These are phyloP conservation scores for Tragelaphus oryx DNA, from an alignment of 2,797 vertebrate species.

Conservation along the genomic window DNA sequence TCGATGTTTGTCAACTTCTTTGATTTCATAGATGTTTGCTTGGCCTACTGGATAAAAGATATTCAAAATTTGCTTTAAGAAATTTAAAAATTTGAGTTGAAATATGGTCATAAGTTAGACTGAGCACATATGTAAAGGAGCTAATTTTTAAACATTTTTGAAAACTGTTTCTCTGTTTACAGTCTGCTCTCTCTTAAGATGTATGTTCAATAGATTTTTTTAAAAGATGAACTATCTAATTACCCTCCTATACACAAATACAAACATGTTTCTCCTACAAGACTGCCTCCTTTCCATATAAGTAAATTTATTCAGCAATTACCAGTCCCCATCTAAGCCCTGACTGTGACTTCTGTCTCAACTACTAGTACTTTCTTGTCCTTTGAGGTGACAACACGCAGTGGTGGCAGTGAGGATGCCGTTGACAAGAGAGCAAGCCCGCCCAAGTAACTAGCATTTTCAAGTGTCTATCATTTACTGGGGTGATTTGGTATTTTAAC, in stretches of 20 bases:
- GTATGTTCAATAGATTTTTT: not conserved
- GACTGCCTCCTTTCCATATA: not conserved
- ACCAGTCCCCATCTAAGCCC: not conserved
- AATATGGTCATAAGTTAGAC: not conserved
- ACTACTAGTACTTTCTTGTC: not conserved
- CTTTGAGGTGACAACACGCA: not conserved
- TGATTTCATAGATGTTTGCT: not conserved
- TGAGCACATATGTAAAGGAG: not conserved
- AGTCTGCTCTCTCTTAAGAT: not conserved
- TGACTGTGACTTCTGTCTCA: not conserved
- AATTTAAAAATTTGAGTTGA: conserved; percentile 9
- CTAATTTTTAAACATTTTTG: not conserved
- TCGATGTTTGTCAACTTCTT: not conserved
- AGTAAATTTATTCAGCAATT: not conserved
- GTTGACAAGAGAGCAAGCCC: not conserved
- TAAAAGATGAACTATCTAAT: not conserved
- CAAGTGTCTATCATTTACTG: not conserved
- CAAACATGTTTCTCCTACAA: not conserved
- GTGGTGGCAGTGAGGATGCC: not conserved
- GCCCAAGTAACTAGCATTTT: not conserved
- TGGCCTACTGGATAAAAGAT: not conserved
- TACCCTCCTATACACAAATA: not conserved
- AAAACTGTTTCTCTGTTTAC: not conserved
- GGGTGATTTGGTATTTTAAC: not conserved
- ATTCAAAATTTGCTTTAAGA: not conserved